Evolutionary conservation across 2,113 vertebrate genomes (phyloP), one percentile per base, ranked within the genome.

Genomic region (Psittacula cyanocephala): DNA sequence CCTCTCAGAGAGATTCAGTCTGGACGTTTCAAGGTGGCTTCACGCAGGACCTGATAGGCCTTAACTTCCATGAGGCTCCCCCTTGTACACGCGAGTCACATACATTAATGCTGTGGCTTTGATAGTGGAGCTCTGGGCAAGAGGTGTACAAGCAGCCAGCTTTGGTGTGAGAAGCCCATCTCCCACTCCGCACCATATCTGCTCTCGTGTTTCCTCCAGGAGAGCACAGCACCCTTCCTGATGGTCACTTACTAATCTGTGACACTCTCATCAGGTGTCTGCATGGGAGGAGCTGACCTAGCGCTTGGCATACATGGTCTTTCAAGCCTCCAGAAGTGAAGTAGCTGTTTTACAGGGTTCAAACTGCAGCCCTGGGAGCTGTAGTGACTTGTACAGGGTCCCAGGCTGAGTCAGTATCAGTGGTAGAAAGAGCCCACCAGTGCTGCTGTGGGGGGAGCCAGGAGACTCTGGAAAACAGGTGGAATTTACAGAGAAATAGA

Each of bases 341-440:
- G 91, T 31, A 84, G 80, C 72, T 78, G 64, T 47, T 93, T 96
- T 87, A 81, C 78, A 60, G 86, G n/a, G 55, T 43, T 95, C 83
- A 68, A 60, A 86, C 69, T 86, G 89, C 60, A 86, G 65, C 74
- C 55, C 60, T 81, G 92, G 92, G 71, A 95, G 76, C 70, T 74
- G 53, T 35, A 80, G 75, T 4, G 0, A 77, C 29, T 62, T 4
- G 29, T 86, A 37, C 71, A 3, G 50, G 60, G 22, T 69, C 86
- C 47, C 59, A 43, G 37, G 37, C 37, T 43, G 70, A 75, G 15
- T 64, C 81, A 43, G 50, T 59, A 27, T 57, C 67, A 81, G 76
- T 11, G 68, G 63, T 10, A 75, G 64, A 52, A n/a, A 17, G 49
- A 89, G 62, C 70, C 63, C 77, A 80, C 35, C 62, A n/a, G 62